Evolutionary conservation across 1,140 invertebrate species (phyloP).

Genomic region (Drosophila cardini): DNA sequence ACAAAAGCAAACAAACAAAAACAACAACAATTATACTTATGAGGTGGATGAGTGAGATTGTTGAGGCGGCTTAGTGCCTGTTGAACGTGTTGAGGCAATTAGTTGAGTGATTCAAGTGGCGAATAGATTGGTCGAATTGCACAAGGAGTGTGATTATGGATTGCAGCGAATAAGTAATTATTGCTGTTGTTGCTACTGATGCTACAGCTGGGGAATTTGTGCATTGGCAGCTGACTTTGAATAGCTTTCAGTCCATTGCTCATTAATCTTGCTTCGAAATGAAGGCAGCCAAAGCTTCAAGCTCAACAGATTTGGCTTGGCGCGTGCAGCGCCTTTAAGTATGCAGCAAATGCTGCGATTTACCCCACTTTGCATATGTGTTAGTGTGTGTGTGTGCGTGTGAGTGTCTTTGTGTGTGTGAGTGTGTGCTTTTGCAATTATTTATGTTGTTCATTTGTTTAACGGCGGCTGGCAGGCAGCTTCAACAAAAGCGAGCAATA

Average conservation of each 20-base stretch:
- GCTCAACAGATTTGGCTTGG: constrained; percentile 51
- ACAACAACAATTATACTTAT: constrained; percentile 7
- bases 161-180: constrained; percentile 58
- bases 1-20: no score
- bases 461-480: constrained; percentile 69
- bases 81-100: constrained; percentile 69
- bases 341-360: constrained; percentile 71
- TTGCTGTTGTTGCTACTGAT: constrained; percentile 7
- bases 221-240: constrained; percentile 50
- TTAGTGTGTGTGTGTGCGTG: constrained; percentile 26
- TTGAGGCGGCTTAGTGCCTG: constrained; percentile 55
- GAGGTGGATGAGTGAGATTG: constrained; percentile 17
- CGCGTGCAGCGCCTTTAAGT: constrained; percentile 63
- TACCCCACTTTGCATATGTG: constrained; percentile 62
- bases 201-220: constrained; percentile 40
- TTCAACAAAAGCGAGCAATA: constrained; percentile 67
- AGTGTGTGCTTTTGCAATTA: constrained; percentile 76
- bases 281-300: constrained; percentile 37
- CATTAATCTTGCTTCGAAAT: constrained; percentile 70
- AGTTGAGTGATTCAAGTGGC: constrained; percentile 71
- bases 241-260: constrained; percentile 50
- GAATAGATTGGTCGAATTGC: constrained; percentile 7
- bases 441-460: constrained; percentile 84
- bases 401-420: constrained; percentile 17
- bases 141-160: constrained; percentile 34